Evolutionary conservation across 1,140 invertebrate genomes (phyloP).

Genomic region (Hesperophylax magnus): DNA sequence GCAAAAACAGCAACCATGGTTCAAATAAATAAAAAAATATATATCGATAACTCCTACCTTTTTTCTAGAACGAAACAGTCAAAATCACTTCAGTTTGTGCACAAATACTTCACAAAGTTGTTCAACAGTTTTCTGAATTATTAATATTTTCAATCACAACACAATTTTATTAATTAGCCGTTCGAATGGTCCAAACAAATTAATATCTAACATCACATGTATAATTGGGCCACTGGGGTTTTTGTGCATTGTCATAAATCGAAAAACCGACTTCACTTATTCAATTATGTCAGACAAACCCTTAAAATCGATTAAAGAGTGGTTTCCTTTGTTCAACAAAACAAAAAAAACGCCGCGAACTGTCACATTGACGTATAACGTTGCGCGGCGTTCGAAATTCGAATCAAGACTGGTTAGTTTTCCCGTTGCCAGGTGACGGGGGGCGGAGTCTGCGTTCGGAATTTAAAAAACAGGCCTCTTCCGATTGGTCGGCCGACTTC

Average conservation of each 20-base stretch:
- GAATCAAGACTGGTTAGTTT: slow-evolving; percentile 35
- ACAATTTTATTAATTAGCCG: too few relatives aligned
- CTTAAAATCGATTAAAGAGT: background rate
- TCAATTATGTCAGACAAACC: background rate
- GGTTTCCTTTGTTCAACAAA: slow-evolving; percentile 16
- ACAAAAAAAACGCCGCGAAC: background rate
- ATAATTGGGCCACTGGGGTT: too few relatives aligned
- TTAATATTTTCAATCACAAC: too few relatives aligned
- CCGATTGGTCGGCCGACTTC: background rate
- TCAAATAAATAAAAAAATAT: too few relatives aligned
- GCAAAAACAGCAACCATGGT: too few relatives aligned
- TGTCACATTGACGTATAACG: slow-evolving; percentile 27
- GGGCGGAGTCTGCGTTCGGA: slow-evolving; percentile 19
- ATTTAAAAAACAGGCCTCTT: background rate
- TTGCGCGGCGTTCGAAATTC: slow-evolving; percentile 39
- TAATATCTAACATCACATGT: too few relatives aligned
- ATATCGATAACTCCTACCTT: too few relatives aligned
- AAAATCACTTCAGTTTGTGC: too few relatives aligned
- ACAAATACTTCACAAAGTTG: too few relatives aligned
- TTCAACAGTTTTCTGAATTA: too few relatives aligned
- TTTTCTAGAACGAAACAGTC: too few relatives aligned
- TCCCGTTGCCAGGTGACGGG: slow-evolving; percentile 30
- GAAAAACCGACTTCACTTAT: background rate
- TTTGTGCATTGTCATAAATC: background rate
- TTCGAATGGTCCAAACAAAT: too few relatives aligned